A percentile compares a stretch with the other conserved stretches of the same genome.
phyloP scores from a whole-genome alignment of 2,113 vertebrate genomes.

The Nettapus auritus region DNA sequence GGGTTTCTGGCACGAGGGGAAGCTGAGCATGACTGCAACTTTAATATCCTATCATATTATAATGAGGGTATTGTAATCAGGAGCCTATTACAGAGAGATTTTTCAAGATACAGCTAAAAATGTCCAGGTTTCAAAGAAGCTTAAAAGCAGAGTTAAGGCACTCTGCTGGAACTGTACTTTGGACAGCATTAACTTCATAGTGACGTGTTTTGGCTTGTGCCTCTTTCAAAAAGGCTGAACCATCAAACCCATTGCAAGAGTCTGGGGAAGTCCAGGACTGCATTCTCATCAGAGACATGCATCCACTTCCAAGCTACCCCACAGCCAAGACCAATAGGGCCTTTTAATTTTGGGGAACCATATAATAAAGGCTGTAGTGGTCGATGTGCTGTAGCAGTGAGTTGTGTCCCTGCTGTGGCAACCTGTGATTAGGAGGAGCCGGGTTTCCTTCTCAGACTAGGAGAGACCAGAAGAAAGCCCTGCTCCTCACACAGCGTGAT shows the following conservation, averaged over 20 bases:
- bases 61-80: background rate
- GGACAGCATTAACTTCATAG: background rate
- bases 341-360: background rate
- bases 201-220: background rate
- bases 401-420: background rate
- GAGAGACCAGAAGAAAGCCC: background rate
- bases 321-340: background rate
- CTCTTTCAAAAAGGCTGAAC: background rate
- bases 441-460: background rate
- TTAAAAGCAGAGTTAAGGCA: background rate
- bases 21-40: background rate
- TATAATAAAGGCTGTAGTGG: background rate
- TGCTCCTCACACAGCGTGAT: background rate
- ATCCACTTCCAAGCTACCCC: background rate
- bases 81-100: background rate
- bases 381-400: background rate
- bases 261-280: background rate
- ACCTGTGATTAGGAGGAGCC: background rate
- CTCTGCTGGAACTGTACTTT: background rate
- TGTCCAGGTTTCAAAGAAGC: background rate
- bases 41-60: background rate
- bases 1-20: background rate
- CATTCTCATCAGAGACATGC: accelerated
- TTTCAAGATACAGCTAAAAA: background rate
- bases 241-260: background rate